A percentile compares a stretch with the other conserved stretches of the same genome.
Conservation (phyloP, 2,797 vertebrate species). For the Eospalax fontanierii region DNA sequence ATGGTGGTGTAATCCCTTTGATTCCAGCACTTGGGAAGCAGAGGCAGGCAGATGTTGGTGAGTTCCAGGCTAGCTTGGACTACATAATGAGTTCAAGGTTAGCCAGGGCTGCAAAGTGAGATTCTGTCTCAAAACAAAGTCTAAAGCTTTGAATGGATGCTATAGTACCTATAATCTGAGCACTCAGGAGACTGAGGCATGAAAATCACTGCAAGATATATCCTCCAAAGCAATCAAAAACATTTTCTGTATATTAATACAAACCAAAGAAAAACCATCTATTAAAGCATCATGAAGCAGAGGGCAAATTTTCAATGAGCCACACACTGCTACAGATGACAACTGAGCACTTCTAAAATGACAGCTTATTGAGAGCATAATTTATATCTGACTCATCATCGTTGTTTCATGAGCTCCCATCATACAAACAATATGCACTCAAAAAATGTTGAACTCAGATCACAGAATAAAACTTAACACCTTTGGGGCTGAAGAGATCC, state of each 20-base stretch:
- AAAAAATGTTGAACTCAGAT: conserved; percentile 57
- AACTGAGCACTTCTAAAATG: conserved; percentile 48
- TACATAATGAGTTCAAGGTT: too few species aligned
- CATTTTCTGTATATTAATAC: conserved; percentile 47
- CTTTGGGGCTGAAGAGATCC: too few species aligned
- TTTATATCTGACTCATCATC: conserved; percentile 56
- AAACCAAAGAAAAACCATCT: conserved; percentile 52
- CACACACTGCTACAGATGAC: neutral
- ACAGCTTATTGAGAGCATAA: conserved; percentile 28
- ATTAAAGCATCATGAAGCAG: conserved; percentile 39
- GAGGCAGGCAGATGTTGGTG: too few species aligned
- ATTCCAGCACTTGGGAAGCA: too few species aligned
- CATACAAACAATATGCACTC: conserved; percentile 45
- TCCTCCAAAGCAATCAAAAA: neutral
- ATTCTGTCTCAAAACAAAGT: too few species aligned
- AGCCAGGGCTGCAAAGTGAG: too few species aligned
- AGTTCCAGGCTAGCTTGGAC: too few species aligned
- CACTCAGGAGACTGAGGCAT: too few species aligned
- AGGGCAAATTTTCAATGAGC: conserved; percentile 3
- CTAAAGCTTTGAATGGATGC: too few species aligned
- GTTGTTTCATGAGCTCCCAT: conserved; percentile 22
- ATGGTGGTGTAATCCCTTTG: too few species aligned
- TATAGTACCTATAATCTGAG: too few species aligned
- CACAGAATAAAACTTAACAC: conserved; percentile 64
- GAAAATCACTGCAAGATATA: too few species aligned